Percentiles rank a stretch among this genome's conserved stretches.
phyloP scores from a whole-genome alignment of 2,797 vertebrate genomes.

The Rhincodon typus region DNA sequence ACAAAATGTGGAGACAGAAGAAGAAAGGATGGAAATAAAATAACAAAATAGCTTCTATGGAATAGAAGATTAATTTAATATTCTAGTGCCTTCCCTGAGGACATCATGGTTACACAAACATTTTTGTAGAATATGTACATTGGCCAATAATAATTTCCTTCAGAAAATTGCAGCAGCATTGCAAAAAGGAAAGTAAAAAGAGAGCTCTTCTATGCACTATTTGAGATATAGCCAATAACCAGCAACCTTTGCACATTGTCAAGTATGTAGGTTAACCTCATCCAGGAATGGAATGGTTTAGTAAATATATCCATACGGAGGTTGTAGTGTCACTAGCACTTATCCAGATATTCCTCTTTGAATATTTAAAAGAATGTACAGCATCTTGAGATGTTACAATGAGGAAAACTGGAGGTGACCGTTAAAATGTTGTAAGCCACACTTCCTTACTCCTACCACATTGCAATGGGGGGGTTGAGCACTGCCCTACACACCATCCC shows the following conservation, averaged over 20 bases:
- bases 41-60: background rate
- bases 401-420: background rate
- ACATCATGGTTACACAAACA: background rate
- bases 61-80: background rate
- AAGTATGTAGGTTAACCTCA: conserved; percentile 27
- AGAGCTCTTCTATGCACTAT: background rate
- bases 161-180: background rate
- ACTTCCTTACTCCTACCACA: too few species aligned
- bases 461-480: too few species aligned
- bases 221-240: background rate
- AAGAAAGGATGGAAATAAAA: background rate
- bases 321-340: background rate
- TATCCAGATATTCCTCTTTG: background rate
- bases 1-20: background rate
- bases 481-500: too few species aligned
- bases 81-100: background rate
- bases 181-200: background rate
- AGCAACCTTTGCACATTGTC: background rate
- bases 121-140: background rate
- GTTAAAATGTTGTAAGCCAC: background rate
- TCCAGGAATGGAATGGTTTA: background rate
- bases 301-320: background rate
- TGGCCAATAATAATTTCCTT: background rate
- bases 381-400: background rate
- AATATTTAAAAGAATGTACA: conserved; percentile 2